phyloP scores from a whole-genome alignment of 2,888 invertebrate species.

The Alsophila aescularia region DNA sequence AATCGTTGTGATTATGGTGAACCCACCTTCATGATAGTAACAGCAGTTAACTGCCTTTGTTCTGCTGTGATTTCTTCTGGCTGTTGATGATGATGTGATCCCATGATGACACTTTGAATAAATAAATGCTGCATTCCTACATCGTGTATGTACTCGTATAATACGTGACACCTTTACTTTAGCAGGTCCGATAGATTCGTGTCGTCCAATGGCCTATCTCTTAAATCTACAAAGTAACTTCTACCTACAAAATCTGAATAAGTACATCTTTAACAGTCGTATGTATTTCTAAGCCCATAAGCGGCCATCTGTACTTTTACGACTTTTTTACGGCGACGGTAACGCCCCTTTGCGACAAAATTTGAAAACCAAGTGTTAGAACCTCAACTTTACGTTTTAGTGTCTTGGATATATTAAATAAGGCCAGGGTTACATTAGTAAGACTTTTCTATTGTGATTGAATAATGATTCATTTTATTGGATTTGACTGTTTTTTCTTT shows the following conservation, averaged over 20 bases:
- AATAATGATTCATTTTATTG: too few relatives aligned
- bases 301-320: conserved; percentile 45
- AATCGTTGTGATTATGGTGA: too few relatives aligned
- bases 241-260: conserved; percentile 27
- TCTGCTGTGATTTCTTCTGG: too few relatives aligned
- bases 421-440: neutral
- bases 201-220: conserved; percentile 8
- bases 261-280: conserved; percentile 51
- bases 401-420: conserved; percentile 15
- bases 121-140: too few relatives aligned
- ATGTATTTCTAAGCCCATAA: conserved; percentile 44
- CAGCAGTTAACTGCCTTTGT: too few relatives aligned
- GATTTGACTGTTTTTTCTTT: too few relatives aligned
- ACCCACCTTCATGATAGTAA: too few relatives aligned
- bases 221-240: conserved; percentile 27
- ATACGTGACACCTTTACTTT: neutral
- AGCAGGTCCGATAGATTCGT: neutral
- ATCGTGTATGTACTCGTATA: neutral
- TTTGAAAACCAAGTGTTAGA: conserved; percentile 22
- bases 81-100: too few relatives aligned
- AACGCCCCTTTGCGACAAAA: conserved; percentile 37
- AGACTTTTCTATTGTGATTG: neutral
- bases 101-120: too few relatives aligned
- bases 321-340: conserved; percentile 46
- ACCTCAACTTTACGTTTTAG: conserved; percentile 15